phyloP scores from a whole-genome alignment of 2,797 vertebrate species.

The Melanogrammus aeglefinus region DNA sequence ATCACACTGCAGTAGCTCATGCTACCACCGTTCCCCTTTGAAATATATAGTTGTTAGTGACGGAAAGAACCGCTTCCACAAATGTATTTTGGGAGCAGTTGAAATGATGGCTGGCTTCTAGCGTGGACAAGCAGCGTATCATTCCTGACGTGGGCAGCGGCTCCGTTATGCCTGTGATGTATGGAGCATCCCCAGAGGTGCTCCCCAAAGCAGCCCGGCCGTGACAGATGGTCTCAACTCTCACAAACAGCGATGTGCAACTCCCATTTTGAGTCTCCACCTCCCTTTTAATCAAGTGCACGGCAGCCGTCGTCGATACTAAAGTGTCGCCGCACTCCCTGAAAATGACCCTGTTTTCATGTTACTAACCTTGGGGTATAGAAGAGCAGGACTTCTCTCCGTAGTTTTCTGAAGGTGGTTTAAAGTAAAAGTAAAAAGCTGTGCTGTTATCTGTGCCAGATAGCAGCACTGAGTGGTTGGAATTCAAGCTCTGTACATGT shows the following conservation, averaged over 20 bases:
- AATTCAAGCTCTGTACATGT: neutral
- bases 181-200: neutral
- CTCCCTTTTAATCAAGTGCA: neutral
- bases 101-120: neutral
- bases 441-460: neutral
- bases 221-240: neutral
- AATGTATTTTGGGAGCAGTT: neutral
- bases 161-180: neutral
- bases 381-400: neutral
- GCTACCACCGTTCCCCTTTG: neutral
- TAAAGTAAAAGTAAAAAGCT: neutral
- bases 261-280: neutral
- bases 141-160: neutral
- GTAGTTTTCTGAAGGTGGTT: neutral
- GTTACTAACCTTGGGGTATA: neutral
- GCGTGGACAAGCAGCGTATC: neutral
- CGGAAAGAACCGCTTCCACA: neutral
- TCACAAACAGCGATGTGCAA: neutral
- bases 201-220: neutral
- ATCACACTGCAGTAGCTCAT: neutral
- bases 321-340: neutral
- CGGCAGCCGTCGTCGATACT: neutral
- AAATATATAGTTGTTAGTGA: neutral
- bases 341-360: neutral
- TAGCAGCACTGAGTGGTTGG: constrained; percentile 3